Conservation (phyloP, 2,113 vertebrate genomes). For the Mesitornis unicolor region DNA sequence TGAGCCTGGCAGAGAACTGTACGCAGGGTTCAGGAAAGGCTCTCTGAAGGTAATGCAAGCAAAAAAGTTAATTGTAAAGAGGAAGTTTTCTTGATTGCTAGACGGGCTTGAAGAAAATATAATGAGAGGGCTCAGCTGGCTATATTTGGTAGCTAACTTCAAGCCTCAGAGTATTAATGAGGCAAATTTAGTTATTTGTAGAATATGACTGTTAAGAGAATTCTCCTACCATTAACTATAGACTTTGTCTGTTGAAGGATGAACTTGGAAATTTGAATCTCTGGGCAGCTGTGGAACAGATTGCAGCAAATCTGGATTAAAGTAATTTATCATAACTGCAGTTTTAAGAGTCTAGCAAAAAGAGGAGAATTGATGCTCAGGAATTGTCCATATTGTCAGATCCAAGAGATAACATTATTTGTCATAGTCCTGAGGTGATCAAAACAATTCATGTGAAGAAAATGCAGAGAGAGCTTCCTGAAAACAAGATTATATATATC, state of each 20-base stretch:
- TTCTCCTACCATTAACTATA: not conserved
- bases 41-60: not conserved
- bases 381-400: not conserved
- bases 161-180: not conserved
- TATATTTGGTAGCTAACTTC: not conserved
- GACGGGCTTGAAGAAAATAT: not conserved
- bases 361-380: not conserved
- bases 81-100: not conserved
- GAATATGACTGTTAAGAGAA: not conserved
- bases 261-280: not conserved
- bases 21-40: fast-evolving
- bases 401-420: not conserved
- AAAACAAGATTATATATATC: not conserved
- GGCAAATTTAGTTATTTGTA: not conserved
- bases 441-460: not conserved
- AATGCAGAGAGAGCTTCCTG: not conserved
- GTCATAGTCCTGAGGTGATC: not conserved
- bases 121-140: not conserved
- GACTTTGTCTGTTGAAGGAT: not conserved
- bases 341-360: not conserved
- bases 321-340: not conserved
- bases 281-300: not conserved
- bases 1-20: not conserved
- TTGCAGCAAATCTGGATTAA: not conserved
- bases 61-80: not conserved